phyloP scores from a whole-genome alignment of 2,113 vertebrate genomes.

The Columba janthina region DNA sequence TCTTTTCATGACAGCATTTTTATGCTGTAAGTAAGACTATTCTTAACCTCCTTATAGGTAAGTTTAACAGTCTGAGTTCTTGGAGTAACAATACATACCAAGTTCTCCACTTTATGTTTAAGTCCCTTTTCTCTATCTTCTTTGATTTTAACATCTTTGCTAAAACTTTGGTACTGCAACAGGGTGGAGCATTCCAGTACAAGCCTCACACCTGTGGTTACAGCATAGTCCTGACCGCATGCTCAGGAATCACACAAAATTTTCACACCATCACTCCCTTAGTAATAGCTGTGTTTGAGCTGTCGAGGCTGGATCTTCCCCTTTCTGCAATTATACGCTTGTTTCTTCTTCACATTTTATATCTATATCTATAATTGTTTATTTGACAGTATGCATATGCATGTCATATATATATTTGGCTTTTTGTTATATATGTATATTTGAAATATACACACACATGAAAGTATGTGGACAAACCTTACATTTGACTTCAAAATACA shows the following conservation, averaged over 20 bases:
- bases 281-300: background rate
- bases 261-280: rapidly evolving
- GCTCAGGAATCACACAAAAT: background rate
- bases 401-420: background rate
- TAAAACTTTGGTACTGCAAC: background rate
- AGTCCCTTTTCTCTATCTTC: rapidly evolving
- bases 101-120: background rate
- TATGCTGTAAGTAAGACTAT: background rate
- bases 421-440: background rate
- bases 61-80: background rate
- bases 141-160: background rate
- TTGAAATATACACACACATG: background rate
- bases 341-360: background rate
- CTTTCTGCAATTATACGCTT: background rate
- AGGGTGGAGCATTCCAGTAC: background rate
- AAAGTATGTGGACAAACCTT: background rate
- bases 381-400: background rate
- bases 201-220: background rate
- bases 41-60: background rate
- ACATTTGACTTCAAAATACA: background rate
- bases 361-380: background rate
- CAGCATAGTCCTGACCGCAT: background rate
- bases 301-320: background rate
- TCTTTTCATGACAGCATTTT: background rate
- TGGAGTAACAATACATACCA: background rate